Evolutionary conservation across 2,888 invertebrate genomes (phyloP).

Genomic region (Saturnia pavonia): DNA sequence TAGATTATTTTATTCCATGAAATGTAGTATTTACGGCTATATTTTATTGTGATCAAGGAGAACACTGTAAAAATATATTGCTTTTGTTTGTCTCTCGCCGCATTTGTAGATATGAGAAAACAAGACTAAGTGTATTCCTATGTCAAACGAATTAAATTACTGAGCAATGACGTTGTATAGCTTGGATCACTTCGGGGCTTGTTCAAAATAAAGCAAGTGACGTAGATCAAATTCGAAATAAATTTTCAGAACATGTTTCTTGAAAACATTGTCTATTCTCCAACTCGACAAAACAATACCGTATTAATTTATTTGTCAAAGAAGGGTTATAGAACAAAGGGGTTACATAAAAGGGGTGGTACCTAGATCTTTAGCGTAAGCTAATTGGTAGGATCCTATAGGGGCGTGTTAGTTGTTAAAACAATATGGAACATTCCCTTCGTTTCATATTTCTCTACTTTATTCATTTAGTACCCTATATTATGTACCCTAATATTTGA

Average conservation of each 20-base stretch:
- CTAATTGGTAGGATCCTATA: constrained; percentile 55
- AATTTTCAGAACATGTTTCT: too few relatives aligned
- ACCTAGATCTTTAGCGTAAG: constrained; percentile 43
- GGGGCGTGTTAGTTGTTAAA: constrained; percentile 6
- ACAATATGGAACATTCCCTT: neutral
- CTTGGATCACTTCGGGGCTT: neutral
- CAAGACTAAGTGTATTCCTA: neutral
- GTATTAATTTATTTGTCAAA: constrained; percentile 43
- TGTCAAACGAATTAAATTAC: neutral
- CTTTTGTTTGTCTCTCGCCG: neutral
- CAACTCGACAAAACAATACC: constrained; percentile 44
- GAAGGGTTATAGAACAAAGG: constrained; percentile 54
- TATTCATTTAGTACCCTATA: constrained; percentile 1
- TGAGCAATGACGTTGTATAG: neutral
- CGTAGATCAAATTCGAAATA: too few relatives aligned
- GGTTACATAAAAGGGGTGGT: constrained; percentile 54
- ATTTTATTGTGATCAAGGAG: neutral
- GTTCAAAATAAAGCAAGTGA: neutral
- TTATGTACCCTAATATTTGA: neutral
- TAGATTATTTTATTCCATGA: neutral
- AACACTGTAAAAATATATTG: neutral
- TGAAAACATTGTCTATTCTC: too few relatives aligned
- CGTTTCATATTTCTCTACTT: neutral
- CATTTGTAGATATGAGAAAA: neutral
- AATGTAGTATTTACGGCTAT: neutral